Evolutionary conservation across 2,888 invertebrate species (phyloP), one percentile per base, ranked within the genome.

Genomic region (Cheilosia urbana): DNA sequence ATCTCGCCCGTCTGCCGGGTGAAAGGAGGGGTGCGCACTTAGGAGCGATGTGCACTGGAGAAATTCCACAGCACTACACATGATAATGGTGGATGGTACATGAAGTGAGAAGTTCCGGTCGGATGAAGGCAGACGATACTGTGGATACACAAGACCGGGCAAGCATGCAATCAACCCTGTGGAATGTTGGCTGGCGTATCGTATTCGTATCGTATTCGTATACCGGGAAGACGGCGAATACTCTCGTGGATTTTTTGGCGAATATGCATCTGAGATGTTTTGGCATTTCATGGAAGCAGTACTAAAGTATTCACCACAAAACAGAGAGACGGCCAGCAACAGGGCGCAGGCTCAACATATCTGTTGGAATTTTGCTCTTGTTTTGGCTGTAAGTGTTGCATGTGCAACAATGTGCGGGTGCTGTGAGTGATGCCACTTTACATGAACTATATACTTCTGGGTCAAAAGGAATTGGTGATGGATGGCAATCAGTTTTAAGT

Each of bases 71-170:
- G 51, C 84, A 53, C 34, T 45, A 40, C 66, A 58, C 24, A 19
- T 27, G 15, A 17, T 37, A 51, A 37, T 51, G 71, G 58, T 47
- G 19, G 57, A 85, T 76, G 62, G 65, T 53, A 37, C 63, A 85
- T 80, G 62, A 80, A 85, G 84, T 80, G 84, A 76, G 75, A 72
- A 85, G 80, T 85, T 85, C 85, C 81, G 84, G 84, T 80, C 75
- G 71, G 80, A 80, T 85, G 73, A 42, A 69, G 63, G 76, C 76
- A 85, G 63, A 85, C 83, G 58, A 53, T 80, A 71, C 51, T 21
- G 58, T 40, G 40, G 69, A 55, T 66, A 60, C 65, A 51, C 73
- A 49, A 63, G 72, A 37, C 71, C 72, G 71, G 66, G 76, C 66
- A 42, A 57, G 68, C 66, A 72, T 80, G 71, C 85, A 76, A 62